Evolutionary conservation across 1,140 invertebrate species (phyloP).

Genomic region (Ctenoplectra terminalis): DNA sequence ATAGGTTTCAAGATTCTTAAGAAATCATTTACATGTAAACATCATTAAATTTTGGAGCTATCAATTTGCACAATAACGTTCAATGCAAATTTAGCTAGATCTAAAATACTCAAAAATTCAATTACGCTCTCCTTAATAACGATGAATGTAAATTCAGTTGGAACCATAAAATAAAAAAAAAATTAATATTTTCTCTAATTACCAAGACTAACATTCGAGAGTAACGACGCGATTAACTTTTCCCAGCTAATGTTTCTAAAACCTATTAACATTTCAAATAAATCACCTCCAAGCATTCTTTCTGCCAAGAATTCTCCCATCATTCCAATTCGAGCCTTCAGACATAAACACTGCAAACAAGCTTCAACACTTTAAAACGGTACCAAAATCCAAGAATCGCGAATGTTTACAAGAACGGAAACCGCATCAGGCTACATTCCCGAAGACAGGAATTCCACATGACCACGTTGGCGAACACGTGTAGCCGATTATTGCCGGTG

Average conservation of each 20-base stretch:
- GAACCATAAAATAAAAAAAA: too few species aligned
- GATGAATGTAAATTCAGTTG: too few species aligned
- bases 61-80: too few species aligned
- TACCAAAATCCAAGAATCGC: background rate
- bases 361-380: background rate
- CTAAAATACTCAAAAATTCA: too few species aligned
- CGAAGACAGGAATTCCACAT: background rate
- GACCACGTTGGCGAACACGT: slow-evolving; percentile 12
- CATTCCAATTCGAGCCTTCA: background rate
- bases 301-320: background rate
- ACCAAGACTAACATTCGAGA: too few species aligned
- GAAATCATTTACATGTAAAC: too few species aligned
- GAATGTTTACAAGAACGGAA: background rate
- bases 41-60: too few species aligned
- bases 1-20: too few species aligned
- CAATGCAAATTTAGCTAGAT: too few species aligned
- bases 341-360: background rate
- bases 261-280: background rate
- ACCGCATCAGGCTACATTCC: background rate
- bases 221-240: too few species aligned
- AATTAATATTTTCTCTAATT: too few species aligned
- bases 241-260: background rate
- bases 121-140: too few species aligned
- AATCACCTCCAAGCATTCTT: background rate
- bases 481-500: slow-evolving; percentile 35